Base-by-base conservation (phyloP, 2,113 vertebrate species). In the Crotalus horridus region DNA sequence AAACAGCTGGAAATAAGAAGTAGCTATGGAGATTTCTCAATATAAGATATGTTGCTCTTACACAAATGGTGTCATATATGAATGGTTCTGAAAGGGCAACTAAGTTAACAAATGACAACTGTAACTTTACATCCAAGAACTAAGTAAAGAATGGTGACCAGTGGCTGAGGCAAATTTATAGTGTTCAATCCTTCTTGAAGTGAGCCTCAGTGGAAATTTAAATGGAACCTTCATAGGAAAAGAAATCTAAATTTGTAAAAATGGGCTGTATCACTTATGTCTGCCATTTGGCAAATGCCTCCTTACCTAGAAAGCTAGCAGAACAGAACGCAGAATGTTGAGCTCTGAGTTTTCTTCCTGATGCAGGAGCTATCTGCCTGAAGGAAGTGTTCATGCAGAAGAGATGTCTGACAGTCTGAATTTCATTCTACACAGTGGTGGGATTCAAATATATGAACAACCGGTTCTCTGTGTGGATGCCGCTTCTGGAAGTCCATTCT, bases 51-150 rank as follows among this genome's bases (percentile, higher is more conserved):
- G 20, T 17, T 74, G 12, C 48, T 92, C 51, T 81, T 23, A 11
- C 54, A 29, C 2, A 26, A 54, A 95, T 46, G 55, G 7, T 94
- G 93, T 55, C 90, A 88, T 89, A 93, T 94, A 55, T 59, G 93
- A 93, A 96, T 93, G 20, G 90, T 54, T 87, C 91, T 94, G 94
- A 94, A 94, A 61, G 92, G 94, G 95, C 48, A 94, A 51, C 88
- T 90, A 92, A 93, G 91, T 94, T 92, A 94, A 95, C 90, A 96
- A 88, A 46, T 92, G 87, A 85, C 91, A 95, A 94, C 89, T 53
- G 94, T 90, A 95, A 96, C 94, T 21, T 59, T 95, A 96, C 95
- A 94, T 20, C 95, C 93, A 95, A 33, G 81, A 61, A 91, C 61
- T 94, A 94, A 96, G 85, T 95, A 48, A 92, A 92, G 89, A 88